Evolutionary conservation across 2,113 vertebrate species (phyloP), one percentile per base, ranked within the genome.

Genomic region (Pteruthius melanotis): DNA sequence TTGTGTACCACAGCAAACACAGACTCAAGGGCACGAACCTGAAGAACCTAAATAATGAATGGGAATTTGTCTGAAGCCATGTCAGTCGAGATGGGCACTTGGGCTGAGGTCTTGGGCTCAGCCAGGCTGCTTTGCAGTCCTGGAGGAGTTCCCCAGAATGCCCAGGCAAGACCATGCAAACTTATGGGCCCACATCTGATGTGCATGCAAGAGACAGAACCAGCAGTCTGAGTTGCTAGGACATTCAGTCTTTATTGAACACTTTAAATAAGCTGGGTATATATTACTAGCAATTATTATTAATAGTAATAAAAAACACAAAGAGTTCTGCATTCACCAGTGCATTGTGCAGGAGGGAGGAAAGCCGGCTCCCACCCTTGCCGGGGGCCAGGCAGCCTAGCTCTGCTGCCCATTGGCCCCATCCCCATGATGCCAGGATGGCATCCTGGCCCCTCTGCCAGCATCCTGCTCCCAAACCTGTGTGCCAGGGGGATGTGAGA

Each of bases 261-360:
- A 97, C 96, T 86, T 97, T 94, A 97, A 97, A 96, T 95, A 97
- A 96, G 95, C 91, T 35, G 87, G 56, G 88, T 91, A 97, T 97
- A 97, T 95, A 96, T 96, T 96, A 97, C 93, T 94, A 83, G 96
- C 94, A 74, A 94, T 95, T 95, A 71, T 89, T 94, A 88, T 7
- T 81, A 91, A 60, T 92, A 90, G 82, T 86, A 91, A 83, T 68
- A 94, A 90, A 94, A 96, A 85, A 26, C 77, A 91, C 94, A 90
- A 90, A 50, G 79, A 96, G 92, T 87, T 93, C 82, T 65, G 87
- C 94, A 88, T 92, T 80, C 92, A 88, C 92, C 90, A 87, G 95
- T 95, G 96, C 87, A 54, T 77, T 69, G 76, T 47, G 75, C 31
- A 8, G 68, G 87, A 80, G 81, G 86, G 75, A 90, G 94, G 68